These are phyloP conservation scores for Chelonoidis abingdonii DNA, from an alignment of 2,113 vertebrate species.

Conservation along the genomic window DNA sequence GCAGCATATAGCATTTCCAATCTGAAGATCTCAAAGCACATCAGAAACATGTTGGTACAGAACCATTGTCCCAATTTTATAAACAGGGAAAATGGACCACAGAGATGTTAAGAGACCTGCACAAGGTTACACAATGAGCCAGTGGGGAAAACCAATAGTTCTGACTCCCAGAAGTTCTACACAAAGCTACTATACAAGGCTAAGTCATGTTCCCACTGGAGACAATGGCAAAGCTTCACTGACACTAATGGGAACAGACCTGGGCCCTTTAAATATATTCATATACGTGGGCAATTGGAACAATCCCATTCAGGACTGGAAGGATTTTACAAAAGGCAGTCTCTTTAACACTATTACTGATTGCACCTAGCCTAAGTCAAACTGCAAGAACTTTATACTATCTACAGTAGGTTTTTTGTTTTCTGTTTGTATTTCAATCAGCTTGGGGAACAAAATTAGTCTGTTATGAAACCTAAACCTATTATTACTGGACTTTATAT, in stretches of 20 bases:
- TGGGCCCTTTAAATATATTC: background rate
- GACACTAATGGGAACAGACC: background rate
- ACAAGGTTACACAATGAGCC: background rate
- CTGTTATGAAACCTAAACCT: background rate
- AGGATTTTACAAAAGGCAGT: background rate
- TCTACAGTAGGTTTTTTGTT: background rate
- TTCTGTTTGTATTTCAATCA: background rate
- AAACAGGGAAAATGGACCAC: background rate
- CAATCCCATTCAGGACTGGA: background rate
- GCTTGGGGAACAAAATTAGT: background rate
- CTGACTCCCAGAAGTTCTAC: background rate
- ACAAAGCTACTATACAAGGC: background rate
- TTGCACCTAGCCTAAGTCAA: background rate
- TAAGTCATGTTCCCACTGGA: rapidly evolving
- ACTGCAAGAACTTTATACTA: background rate
- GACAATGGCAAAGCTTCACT: background rate
- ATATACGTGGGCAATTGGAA: background rate
- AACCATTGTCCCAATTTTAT: background rate
- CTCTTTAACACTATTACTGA: background rate
- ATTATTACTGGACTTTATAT: background rate
- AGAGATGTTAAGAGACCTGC: background rate
- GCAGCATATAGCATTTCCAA: background rate
- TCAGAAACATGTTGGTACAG: slow-evolving; percentile 18
- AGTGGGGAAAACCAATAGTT: background rate
- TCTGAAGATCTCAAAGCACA: slow-evolving; percentile 1